Evolutionary conservation across 2,113 vertebrate genomes (phyloP), one percentile per base, ranked within the genome.

Genomic region (Sinocyclocheilus maitianheensis): DNA sequence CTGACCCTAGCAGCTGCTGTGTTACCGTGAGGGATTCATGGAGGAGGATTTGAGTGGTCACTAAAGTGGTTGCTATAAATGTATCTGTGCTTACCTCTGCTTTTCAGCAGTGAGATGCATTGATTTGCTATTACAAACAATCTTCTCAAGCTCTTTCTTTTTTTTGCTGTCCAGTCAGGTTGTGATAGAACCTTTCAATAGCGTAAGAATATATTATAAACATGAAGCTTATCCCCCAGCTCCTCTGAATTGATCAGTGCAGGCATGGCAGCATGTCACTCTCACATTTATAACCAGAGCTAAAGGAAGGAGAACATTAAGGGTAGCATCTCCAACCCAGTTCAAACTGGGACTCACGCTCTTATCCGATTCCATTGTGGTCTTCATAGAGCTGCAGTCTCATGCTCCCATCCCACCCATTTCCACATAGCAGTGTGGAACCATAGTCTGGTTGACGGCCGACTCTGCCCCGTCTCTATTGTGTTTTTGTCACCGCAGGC

Each of bases 401-500:
- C 85, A 87, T 89, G 85, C 75, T 85, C 67, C 86, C 88, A 87
- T 80, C 69, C 77, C 58, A 85, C 84, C 79, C 88, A 89, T 89
- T 89, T 84, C 88, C 91, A 90, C 92, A 92, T 93, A 83, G 89
- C 81, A 92, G 84, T 91, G 91, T 91, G 90, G 89, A 91, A 85
- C 88, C 83, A 86, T 86, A 85, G 87, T 85, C 46, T 75, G 83
- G 83, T 89, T 89, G 83, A 89, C 81, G 80, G 86, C 86, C 88
- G 55, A 84, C 65, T 87, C 86, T 83, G 84, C 93, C 92, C 92
- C 93, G 93, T 94, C 92, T 95, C 93, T 95, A 91, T 91, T 95
- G 93, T 96, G 92, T 96, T 91, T 96, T 77, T 77, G 93, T 93
- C 92, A 93, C 88, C 94, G 93, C 95, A 96, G 95, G 93, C 94